Evolutionary conservation across 2,797 vertebrate genomes (phyloP).

Genomic region (Labroides dimidiatus): DNA sequence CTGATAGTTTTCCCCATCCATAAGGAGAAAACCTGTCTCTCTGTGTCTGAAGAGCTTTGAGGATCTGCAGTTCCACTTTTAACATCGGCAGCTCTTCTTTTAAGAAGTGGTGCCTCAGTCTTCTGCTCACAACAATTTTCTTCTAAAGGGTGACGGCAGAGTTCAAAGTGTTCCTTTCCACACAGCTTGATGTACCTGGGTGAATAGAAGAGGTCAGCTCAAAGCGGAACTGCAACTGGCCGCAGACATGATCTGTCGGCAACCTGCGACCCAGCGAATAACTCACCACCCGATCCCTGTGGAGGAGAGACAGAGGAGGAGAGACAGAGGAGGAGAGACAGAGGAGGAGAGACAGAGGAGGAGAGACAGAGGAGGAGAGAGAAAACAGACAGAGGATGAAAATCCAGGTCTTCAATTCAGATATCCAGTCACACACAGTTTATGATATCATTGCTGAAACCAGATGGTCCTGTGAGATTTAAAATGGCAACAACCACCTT

Average conservation of each 20-base stretch:
- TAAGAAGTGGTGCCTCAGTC: background rate
- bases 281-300: slow-evolving; percentile 94
- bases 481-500: slow-evolving; percentile 7
- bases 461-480: slow-evolving; percentile 2
- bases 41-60: too few species aligned
- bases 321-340: background rate
- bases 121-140: background rate
- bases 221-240: slow-evolving; percentile 97
- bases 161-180: background rate
- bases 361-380: background rate
- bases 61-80: too few species aligned
- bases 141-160: background rate
- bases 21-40: too few species aligned
- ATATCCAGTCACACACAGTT: too few species aligned
- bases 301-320: background rate
- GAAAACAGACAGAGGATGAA: background rate
- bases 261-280: slow-evolving; percentile 93
- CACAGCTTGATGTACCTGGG: slow-evolving; percentile 82
- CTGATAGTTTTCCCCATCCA: background rate
- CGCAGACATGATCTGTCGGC: slow-evolving; percentile 97
- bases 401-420: background rate
- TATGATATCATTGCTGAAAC: background rate
- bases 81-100: too few species aligned
- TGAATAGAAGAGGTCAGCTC: slow-evolving; percentile 96
- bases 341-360: background rate